A percentile compares a stretch with the other conserved stretches of the same genome.
Evolutionary conservation across 2,113 vertebrate genomes (phyloP).

Genomic region (Raja brachyura): DNA sequence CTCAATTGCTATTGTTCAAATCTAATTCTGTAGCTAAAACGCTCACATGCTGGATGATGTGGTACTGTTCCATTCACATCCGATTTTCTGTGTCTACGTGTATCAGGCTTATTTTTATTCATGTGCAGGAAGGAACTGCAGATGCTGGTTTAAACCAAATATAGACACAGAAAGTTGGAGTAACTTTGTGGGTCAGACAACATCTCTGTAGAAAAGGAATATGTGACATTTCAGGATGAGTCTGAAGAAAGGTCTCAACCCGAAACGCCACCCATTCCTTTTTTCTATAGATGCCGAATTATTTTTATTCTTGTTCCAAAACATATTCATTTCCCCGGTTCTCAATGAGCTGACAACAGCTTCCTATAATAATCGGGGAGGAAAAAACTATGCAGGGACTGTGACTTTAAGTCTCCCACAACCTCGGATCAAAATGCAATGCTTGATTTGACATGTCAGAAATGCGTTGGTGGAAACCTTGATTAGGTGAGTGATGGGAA

Average conservation of each 20-base stretch:
- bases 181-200: no score
- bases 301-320: not conserved
- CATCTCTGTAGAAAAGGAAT: no score
- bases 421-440: not conserved
- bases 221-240: no score
- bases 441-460: not conserved
- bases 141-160: no score
- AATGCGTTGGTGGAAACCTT: not conserved
- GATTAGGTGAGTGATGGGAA: slow-evolving; percentile 17
- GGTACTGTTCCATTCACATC: not conserved
- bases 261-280: no score
- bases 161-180: no score
- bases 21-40: not conserved
- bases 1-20: not conserved
- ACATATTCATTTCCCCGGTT: not conserved
- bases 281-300: no score
- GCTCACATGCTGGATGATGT: not conserved
- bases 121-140: no score
- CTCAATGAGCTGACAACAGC: not conserved
- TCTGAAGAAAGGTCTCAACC: no score
- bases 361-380: not conserved
- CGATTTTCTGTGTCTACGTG: not conserved
- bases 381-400: not conserved
- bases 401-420: not conserved
- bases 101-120: not conserved